phyloP scores from a whole-genome alignment of 2,113 vertebrate genomes.

The Leiothrix lutea region DNA sequence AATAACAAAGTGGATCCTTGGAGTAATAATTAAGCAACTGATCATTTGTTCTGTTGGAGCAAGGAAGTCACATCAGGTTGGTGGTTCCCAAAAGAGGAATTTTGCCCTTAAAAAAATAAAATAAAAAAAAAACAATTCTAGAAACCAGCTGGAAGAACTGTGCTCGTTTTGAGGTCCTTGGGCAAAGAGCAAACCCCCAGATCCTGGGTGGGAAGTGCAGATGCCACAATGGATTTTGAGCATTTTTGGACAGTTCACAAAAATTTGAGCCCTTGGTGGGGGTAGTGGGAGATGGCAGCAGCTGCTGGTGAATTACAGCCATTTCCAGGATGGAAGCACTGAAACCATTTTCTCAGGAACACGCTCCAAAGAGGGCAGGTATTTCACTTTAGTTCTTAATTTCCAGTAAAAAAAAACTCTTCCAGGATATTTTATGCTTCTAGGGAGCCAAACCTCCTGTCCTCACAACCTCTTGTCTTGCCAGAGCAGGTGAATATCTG shows the following conservation, averaged over 20 bases:
- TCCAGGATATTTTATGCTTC: not conserved
- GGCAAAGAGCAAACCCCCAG: not conserved
- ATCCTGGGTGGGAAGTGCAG: not conserved
- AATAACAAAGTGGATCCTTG: not conserved
- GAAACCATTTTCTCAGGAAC: not conserved
- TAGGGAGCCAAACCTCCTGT: not conserved
- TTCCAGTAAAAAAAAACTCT: not conserved
- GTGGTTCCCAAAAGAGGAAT: not conserved
- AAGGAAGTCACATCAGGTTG: not conserved
- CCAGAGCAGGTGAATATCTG: not conserved
- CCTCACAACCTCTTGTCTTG: not conserved
- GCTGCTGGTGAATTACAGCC: not conserved
- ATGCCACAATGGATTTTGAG: not conserved
- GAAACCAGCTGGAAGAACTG: not conserved
- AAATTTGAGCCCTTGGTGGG: constrained; percentile 3
- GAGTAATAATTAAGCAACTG: not conserved
- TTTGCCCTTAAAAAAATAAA: not conserved
- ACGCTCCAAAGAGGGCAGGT: not conserved
- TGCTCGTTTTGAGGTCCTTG: not conserved
- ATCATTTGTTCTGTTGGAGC: not conserved
- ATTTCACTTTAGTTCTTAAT: not conserved
- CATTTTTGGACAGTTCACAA: not conserved
- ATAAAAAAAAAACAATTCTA: not conserved
- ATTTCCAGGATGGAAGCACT: not conserved
- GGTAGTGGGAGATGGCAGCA: not conserved